These are phyloP conservation scores for Cataglyphis albicans DNA, from an alignment of 2,888 invertebrate genomes.

Conservation along the genomic window DNA sequence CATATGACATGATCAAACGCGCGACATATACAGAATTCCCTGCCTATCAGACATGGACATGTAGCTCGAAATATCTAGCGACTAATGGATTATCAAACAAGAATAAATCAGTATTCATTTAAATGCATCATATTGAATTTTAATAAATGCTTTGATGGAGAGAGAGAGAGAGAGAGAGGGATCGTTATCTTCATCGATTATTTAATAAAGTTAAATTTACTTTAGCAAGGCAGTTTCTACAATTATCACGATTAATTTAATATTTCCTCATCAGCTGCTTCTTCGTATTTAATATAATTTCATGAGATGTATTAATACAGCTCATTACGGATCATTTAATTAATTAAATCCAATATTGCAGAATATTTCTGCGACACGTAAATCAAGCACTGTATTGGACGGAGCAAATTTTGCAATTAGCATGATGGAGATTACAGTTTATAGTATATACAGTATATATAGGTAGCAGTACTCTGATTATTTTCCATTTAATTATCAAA, in stretches of 20 bases:
- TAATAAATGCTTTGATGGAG: neutral
- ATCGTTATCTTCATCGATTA: neutral
- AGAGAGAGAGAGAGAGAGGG: too few species aligned
- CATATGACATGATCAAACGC: neutral
- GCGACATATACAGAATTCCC: neutral
- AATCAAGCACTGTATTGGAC: constrained; percentile 5
- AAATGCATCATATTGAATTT: neutral
- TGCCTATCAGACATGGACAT: neutral
- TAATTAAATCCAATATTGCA: constrained; percentile 14
- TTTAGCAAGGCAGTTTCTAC: neutral
- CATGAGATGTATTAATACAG: neutral
- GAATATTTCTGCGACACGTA: neutral
- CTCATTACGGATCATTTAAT: neutral
- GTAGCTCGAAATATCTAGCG: neutral
- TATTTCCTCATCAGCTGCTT: neutral
- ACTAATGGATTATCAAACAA: neutral
- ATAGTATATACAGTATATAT: neutral
- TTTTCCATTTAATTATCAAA: constrained; percentile 41
- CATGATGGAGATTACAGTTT: constrained; percentile 21
- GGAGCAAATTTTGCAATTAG: neutral
- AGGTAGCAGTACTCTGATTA: constrained; percentile 17
- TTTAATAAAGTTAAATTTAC: neutral
- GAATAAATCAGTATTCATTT: neutral
- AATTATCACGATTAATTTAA: neutral
- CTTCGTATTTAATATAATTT: neutral